Evolutionary conservation across 2,113 vertebrate genomes (phyloP), one percentile per base, ranked within the genome.

Genomic region (Nothobranchius furzeri): DNA sequence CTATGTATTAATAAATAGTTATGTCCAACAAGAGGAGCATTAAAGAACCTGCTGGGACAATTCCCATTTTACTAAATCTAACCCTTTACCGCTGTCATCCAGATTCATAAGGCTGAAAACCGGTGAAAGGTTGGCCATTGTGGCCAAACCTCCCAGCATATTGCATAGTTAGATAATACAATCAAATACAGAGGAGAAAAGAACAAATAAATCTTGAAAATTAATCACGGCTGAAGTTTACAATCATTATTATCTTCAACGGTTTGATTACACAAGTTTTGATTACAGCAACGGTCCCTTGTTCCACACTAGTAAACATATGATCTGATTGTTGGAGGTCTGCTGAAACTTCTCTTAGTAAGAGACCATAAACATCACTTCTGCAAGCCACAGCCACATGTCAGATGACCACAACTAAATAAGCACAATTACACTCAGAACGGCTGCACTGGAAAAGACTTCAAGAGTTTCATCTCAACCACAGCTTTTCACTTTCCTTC

Each of bases 291-390:
- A 64, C 42, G 59, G 62, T 70, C 63, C 48, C 15, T 45, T 68
- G 54, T 75, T 77, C 65, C 70, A 73, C 59, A 67, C 24, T 47
- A 46, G 55, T 75, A 64, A 78, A 59, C 60, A 71, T 65, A 20
- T 46, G 12, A 78, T 63, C 47, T 48, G 35, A 60, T 60, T 71
- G 62, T 76, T 74, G 54, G 37, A 52, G 57, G 36, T 69, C 54
- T 73, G 48, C 49, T 46, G 30, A 51, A 61, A 59, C 46, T 35
- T 25, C 54, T 66, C 17, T 9, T 24, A 73, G 40, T 15, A 15
- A 15, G 20, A 70, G 40, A n/a, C 25, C 15, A 40, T 6, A 45
- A 60, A 12, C 0, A 1, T 13, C 37, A 25, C n/a, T 53, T 47
- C 40, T 36, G 57, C 37, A 36, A 58, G 37, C 3, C 40, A 40